Base-by-base conservation (phyloP, 2,888 invertebrate species). In the Agrochola circellaris region DNA sequence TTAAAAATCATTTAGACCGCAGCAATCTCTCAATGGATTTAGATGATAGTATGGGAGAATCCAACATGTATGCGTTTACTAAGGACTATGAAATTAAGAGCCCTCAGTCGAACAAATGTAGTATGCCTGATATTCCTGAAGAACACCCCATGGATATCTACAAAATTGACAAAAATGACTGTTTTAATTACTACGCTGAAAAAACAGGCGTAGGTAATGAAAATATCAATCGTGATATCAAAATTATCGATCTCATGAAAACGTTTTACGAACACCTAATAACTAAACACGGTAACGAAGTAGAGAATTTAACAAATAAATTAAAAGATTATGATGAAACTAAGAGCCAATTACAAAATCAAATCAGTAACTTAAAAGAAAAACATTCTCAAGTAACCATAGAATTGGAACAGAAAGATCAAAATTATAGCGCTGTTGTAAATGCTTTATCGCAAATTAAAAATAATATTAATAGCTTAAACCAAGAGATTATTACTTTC, bases 1-100 rank as follows among this genome's bases (percentile, higher is more conserved):
- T 96, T n/a, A 96, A 95, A 90, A 94, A 93, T 75, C 95, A 96
- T 81, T 91, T 96, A 58, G 95, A 96, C 62, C 91, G 92, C 54
- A 94, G 92, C 75, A 93, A 94, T 87, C 85, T 95, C 38, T 92
- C 95, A 3, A 93, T 94, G 93, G 95, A 95, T 68, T 90, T 96
- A 72, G 95, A 96, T 86, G 95, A 93, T 61, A 95, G 93, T 83
- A 92, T 95, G 85, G 89, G 88, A 9, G 93, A 95, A 65, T 78
- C 90, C 11, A 92, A 91, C 81, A 83, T 90, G 45, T 93, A 91
- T 77, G 76, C 88, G 2, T 88, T 90, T 64, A 81, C 91, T 15
- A 90, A 91, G 88, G 90, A 92, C 71, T 88, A 72, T 89, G 64
- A 77, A 81, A 58, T 71, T 74, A 70, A 66, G 48, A 89, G 89